A percentile compares a stretch with the other conserved stretches of the same genome.
Conservation (phyloP, 1,140 invertebrate species). For the Leptinotarsa defecta region DNA sequence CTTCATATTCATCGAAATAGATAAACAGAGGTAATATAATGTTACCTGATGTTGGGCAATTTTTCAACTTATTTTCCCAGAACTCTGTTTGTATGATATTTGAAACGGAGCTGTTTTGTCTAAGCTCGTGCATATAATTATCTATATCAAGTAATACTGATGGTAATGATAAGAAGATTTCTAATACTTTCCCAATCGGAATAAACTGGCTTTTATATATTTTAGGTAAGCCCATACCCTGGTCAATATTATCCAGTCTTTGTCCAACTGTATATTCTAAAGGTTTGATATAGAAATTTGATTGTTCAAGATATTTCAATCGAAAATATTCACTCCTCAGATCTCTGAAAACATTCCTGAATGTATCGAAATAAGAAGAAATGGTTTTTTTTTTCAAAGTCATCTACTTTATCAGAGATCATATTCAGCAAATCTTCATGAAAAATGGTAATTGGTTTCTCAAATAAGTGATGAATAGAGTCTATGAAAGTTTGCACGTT, state of each 20-base stretch:
- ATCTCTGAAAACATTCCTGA: not conserved
- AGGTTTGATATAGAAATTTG: not conserved
- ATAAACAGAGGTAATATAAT: constrained; percentile 26
- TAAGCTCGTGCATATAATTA: not conserved
- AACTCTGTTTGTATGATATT: constrained; percentile 26
- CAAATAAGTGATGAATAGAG: not conserved
- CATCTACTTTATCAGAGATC: not conserved
- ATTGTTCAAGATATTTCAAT: not conserved
- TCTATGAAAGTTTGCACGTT: constrained; percentile 5
- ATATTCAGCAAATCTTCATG: not conserved
- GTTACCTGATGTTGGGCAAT: not conserved
- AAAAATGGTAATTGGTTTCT: not conserved
- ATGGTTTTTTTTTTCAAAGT: not conserved
- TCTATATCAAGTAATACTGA: not conserved
- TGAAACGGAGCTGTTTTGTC: not conserved
- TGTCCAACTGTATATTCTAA: not conserved
- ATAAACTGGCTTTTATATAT: constrained; percentile 6
- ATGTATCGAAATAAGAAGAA: not conserved
- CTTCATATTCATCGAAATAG: constrained; percentile 28
- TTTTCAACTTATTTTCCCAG: constrained; percentile 22
- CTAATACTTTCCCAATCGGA: not conserved
- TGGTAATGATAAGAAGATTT: not conserved
- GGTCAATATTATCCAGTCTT: not conserved
- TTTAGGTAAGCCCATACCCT: constrained; percentile 1
- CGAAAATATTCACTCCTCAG: not conserved